phyloP scores from a whole-genome alignment of 1,140 invertebrate species.

The Maniola jurtina region DNA sequence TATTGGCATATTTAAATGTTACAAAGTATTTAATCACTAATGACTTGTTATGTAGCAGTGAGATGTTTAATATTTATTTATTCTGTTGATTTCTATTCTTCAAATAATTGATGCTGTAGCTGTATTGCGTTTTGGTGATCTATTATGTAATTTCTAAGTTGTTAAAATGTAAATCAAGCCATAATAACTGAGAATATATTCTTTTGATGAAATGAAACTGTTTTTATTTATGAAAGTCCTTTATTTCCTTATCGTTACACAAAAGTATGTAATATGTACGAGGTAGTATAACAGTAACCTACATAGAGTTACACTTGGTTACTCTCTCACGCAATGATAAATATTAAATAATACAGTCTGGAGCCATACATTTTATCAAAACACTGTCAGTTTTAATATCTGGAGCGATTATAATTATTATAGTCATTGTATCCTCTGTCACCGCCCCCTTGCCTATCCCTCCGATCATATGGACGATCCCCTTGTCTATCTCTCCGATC shows the following conservation, averaged over 20 bases:
- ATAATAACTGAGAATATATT: conserved; percentile 78
- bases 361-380: neutral
- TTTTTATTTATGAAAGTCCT: conserved; percentile 43
- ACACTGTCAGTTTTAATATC: conserved; percentile 19
- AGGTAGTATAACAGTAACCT: too few relatives aligned
- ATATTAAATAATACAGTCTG: too few relatives aligned
- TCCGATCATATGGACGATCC: conserved; percentile 32
- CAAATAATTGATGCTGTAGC: conserved; percentile 56
- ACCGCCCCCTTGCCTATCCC: conserved; percentile 24
- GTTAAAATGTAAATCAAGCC: conserved; percentile 77
- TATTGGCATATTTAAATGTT: conserved; percentile 75
- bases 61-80: conserved; percentile 74
- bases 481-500: conserved; percentile 32
- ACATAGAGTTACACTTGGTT: too few relatives aligned
- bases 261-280: neutral
- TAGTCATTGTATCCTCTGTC: conserved; percentile 44
- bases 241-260: conserved; percentile 6
- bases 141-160: conserved; percentile 76
- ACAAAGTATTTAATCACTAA: conserved; percentile 67
- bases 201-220: conserved; percentile 66
- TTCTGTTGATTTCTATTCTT: conserved; percentile 64
- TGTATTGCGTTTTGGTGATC: conserved; percentile 73
- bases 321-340: too few relatives aligned
- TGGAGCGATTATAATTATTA: conserved; percentile 15
- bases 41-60: conserved; percentile 75